These are phyloP conservation scores for Adelosebastes latens DNA, from an alignment of 2,797 vertebrate species.

Conservation along the genomic window DNA sequence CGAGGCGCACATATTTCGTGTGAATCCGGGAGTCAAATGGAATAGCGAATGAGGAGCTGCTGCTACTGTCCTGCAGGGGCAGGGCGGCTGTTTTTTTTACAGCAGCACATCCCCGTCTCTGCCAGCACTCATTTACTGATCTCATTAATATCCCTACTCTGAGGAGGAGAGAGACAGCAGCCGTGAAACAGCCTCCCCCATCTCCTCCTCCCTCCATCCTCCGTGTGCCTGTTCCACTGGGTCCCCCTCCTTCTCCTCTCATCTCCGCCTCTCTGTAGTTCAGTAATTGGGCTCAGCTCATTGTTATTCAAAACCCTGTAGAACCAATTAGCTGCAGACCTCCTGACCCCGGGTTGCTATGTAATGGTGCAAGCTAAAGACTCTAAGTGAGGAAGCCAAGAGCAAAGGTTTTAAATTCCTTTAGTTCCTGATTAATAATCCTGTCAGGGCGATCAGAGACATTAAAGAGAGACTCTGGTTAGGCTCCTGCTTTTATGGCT, in stretches of 20 bases:
- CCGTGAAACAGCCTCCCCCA: constrained; percentile 61
- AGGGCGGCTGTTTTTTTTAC: constrained; percentile 74
- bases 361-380: constrained; percentile 83
- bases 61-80: constrained; percentile 77
- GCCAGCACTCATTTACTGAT: constrained; percentile 86
- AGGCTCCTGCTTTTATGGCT: constrained; percentile 80
- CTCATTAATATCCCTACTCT: constrained; percentile 83
- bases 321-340: constrained; percentile 89
- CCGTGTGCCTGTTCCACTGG: constrained; percentile 70
- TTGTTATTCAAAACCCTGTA: constrained; percentile 86
- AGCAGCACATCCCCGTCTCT: constrained; percentile 83
- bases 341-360: constrained; percentile 84
- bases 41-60: constrained; percentile 86
- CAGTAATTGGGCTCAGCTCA: constrained; percentile 87
- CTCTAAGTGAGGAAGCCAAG: constrained; percentile 83
- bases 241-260: constrained; percentile 61
- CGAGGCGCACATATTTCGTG: constrained; percentile 66
- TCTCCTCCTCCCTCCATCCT: constrained; percentile 60
- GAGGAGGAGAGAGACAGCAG: constrained; percentile 77
- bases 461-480: constrained; percentile 91
- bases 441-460: constrained; percentile 93
- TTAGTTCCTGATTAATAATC: constrained; percentile 95
- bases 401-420: constrained; percentile 92
- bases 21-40: constrained; percentile 86
- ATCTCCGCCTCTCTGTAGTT: constrained; percentile 77